Evolutionary conservation across 2,797 vertebrate species (phyloP), one percentile per base, ranked within the genome.

Genomic region (Setipinna tenuifilis): DNA sequence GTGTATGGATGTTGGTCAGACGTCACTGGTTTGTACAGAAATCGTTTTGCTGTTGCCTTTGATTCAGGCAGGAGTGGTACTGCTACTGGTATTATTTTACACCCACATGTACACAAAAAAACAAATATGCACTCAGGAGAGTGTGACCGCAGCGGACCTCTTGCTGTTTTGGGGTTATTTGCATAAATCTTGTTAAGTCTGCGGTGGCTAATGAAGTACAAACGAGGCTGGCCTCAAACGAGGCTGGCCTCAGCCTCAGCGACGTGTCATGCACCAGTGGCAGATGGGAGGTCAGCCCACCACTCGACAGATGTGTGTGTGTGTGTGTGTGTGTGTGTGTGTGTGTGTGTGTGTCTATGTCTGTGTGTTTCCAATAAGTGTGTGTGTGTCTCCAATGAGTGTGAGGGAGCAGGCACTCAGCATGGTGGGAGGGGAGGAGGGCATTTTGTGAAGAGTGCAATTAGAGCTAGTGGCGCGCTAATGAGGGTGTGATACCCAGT

Each of bases 171-270:
- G 93, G 95, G 95, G 93, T 94, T 94, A 96, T 96, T 96, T 96
- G 95, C 96, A 96, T 96, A 96, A 96, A 96, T 96, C 96, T 96
- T 96, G 96, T 96, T 96, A 96, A 96, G 95, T 96, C 96, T 95
- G 95, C 96, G 95, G 95, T 95, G 94, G 96, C 96, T 96, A 97
- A 96, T 96, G 96, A 96, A 95, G 96, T 96, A 96, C 96, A 96
- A 96, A 96, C 96, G 95, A 96, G 96, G 92, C 95, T 92, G 93
- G 35, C 35, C n/a, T n/a, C n/a, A 48, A 48, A 48, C 46, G 46
- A 48, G 46, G 46, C 46, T 10, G 4, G 95, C 95, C 95, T 96
- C 96, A 10, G 68, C 68, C 71, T 44, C 31, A 94, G 96, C 96
- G 94, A 95, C 95, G 95, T 95, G 94, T 95, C 95, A 95, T 96